These are phyloP conservation scores for Lomographa bimaculata DNA, from an alignment of 2,888 invertebrate species.

Conservation along the genomic window DNA sequence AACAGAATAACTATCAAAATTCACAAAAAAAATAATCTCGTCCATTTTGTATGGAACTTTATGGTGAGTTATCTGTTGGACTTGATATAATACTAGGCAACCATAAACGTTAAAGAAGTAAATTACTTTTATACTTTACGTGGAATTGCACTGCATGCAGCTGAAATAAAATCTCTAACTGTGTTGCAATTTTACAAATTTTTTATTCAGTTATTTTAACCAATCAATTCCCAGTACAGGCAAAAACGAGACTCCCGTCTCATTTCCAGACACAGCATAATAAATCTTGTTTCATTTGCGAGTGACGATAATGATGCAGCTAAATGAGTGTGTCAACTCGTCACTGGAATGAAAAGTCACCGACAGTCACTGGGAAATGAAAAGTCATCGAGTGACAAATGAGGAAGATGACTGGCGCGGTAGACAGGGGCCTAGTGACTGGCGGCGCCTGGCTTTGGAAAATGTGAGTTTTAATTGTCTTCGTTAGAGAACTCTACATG, in stretches of 20 bases:
- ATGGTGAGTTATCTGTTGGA: too few species aligned
- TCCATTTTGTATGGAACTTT: too few species aligned
- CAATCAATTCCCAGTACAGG: too few species aligned
- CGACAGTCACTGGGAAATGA: constrained; percentile 14
- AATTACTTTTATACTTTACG: too few species aligned
- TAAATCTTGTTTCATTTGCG: constrained; percentile 16
- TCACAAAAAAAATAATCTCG: too few species aligned
- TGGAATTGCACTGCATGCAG: too few species aligned
- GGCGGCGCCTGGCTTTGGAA: constrained; percentile 4
- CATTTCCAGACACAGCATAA: constrained; percentile 4
- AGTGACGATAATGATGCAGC: constrained; percentile 27
- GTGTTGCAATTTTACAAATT: too few species aligned
- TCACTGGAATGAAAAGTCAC: constrained; percentile 8
- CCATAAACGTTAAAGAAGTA: too few species aligned
- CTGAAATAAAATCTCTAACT: too few species aligned
- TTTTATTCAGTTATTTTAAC: too few species aligned
- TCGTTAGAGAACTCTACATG: neutral
- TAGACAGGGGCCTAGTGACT: constrained; percentile 51
- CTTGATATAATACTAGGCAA: too few species aligned
- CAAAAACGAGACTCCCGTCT: neutral
- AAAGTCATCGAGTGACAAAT: constrained; percentile 48
- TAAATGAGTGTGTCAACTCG: constrained; percentile 38
- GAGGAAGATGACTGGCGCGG: constrained; percentile 57
- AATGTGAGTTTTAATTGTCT: neutral
- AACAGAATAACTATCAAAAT: too few species aligned